Evolutionary conservation across 2,113 vertebrate species (phyloP), one percentile per base, ranked within the genome.

Genomic region (Mirounga angustirostris): DNA sequence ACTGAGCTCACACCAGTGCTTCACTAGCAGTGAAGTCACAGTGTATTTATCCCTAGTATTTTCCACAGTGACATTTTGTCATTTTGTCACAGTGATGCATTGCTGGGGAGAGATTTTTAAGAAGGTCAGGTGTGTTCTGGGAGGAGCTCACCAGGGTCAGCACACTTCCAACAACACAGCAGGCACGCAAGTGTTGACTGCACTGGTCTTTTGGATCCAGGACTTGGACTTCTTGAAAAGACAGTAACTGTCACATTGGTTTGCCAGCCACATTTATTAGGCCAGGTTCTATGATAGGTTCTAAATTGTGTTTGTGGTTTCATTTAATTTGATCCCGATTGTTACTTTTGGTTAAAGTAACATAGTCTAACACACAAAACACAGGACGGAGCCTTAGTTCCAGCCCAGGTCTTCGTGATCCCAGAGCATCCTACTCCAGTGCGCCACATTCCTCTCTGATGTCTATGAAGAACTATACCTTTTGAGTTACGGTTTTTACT

Each of bases 331-430:
- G 84, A 40, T 84, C n/a, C 50, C 84, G 61, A 67, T 43, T 86
- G 67, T 95, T 89, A 69, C n/a, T 83, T 89, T 92, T 7, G 46
- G 88, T 80, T 91, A 61, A 91, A 96, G 54, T 86, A 56, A 30
- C 40, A 30, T 33, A 28, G 43, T 63, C 61, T 58, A 43, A 58
- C 76, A 61, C 76, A 56, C 36, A 85, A 50, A 93, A 18, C 50
- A 84, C 5, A 28, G 33, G 58, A 67, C 1, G 0, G 16, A 65
- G 24, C 18, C 78, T 82, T 16, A 36, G 71, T 40, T 28, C 63
- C 84, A 43, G 56, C 50, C 11, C 7, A 8, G 11, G 10, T 89
- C 65, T 59, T 28, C 65, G 12, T n/a, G 65, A 54, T 36, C 80
- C 74, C 81, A 74, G 22, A 81, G 76, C n/a, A 4, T 0, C 4